Base-by-base conservation (phyloP, 1,140 invertebrate genomes). In the Eriosoma lanigerum region DNA sequence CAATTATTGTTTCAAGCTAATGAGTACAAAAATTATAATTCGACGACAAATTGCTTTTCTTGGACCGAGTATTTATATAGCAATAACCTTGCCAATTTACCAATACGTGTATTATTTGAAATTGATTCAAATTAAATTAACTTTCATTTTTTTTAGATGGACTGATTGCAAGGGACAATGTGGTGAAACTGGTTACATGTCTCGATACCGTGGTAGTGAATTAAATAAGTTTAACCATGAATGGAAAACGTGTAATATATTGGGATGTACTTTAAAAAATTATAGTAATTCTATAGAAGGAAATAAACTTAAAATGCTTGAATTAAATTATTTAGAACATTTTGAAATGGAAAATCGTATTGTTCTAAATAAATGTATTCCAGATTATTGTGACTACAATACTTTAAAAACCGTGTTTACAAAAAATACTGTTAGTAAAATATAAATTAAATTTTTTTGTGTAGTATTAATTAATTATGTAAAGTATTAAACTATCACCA, bases 161-260 rank as follows among this genome's bases (percentile, higher is more conserved):
- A 60, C 75, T 32, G 12, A 62, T 29, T 78, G 75, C 9, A 60
- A 24, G 3, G 75, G 75, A 4, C 3, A 1, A 19, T 78, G 75
- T 9, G 75, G 75, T 60, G 75, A 60, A 60, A 58, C 38, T 26
- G 75, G 75, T 21, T 46, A 54, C 17, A 46, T 10, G 38, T 46
- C 56, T 44, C 75, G 75, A 19, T 60, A 78, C 24, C 56, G 24
- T 19, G 48, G 15, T 26, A 56, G 15, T 17, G n/a, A 21, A n/a
- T 60, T 21, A 10, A 60, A n/a, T 26, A 54, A 29, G 8, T 62
- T 78, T 24, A 52, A 78, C 15, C 38, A 48, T 9, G 75, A 78
- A 6, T 78, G 75, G 75, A 78, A 78, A 78, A 78, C 75, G 6
- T 78, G 75, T n/a, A 13, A 46, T 8, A 1, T 78, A 9, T 19